These are phyloP conservation scores for Silurus aristotelis DNA, from an alignment of 2,797 vertebrate genomes.

Conservation along the genomic window DNA sequence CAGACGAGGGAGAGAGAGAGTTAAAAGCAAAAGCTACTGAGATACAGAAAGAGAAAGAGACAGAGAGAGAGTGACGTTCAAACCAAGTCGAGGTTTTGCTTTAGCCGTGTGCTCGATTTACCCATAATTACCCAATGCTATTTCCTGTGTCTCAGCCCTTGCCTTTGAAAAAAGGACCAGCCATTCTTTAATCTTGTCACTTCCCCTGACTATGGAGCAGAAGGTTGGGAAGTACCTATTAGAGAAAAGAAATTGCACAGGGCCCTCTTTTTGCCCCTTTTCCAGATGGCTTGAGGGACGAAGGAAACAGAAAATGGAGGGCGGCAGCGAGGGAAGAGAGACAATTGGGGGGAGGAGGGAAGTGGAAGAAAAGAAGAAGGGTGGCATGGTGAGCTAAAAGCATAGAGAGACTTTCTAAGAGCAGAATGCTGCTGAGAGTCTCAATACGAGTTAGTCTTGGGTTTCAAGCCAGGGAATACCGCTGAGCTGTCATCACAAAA, in stretches of 20 bases:
- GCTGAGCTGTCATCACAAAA: constrained; percentile 1
- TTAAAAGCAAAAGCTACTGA: constrained; percentile 31
- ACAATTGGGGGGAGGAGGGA: neutral
- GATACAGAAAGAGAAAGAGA: constrained; percentile 16
- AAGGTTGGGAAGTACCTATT: constrained; percentile 70
- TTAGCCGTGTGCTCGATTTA: constrained; percentile 72
- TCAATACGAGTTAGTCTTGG: constrained; percentile 1
- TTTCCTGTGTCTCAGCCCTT: constrained; percentile 71
- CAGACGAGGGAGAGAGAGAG: constrained; percentile 15
- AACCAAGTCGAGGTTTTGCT: constrained; percentile 21
- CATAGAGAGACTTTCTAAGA: neutral
- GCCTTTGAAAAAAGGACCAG: constrained; percentile 67
- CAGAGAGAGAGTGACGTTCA: constrained; percentile 18
- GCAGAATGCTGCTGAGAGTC: neutral
- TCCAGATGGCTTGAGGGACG: constrained; percentile 56
- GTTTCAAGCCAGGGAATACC: constrained; percentile 21
- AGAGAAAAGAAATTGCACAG: constrained; percentile 70
- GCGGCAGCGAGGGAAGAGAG: constrained; percentile 10
- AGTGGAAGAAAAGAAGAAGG: neutral
- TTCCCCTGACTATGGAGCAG: constrained; percentile 70
- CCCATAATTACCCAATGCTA: constrained; percentile 77
- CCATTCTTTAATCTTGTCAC: constrained; percentile 80
- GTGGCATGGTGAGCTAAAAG: neutral
- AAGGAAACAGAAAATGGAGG: constrained; percentile 48
- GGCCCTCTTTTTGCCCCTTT: constrained; percentile 64